Percentiles rank a stretch among this genome's conserved stretches.
phyloP scores from a whole-genome alignment of 2,888 invertebrate genomes.

The Syritta pipiens region DNA sequence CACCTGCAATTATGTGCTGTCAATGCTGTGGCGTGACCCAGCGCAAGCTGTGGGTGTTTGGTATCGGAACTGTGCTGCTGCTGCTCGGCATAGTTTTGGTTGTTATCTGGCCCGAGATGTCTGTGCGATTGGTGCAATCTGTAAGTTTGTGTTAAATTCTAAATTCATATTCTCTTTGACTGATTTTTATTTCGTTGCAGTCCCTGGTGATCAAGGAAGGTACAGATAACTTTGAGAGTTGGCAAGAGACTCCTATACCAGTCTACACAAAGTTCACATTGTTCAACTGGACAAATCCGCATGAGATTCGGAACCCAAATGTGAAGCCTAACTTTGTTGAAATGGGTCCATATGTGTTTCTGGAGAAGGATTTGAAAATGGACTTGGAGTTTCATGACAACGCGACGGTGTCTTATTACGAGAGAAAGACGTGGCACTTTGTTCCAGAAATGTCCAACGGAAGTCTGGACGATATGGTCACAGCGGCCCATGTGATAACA shows the following conservation, averaged over 20 bases:
- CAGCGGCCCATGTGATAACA: slow-evolving; percentile 88
- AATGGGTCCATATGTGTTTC: slow-evolving; percentile 83
- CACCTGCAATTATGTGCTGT: slow-evolving; percentile 73
- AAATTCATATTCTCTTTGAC: not conserved
- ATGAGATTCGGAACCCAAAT: slow-evolving; percentile 80
- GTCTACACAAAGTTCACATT: slow-evolving; percentile 88
- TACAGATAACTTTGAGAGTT: slow-evolving; percentile 85
- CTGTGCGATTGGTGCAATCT: slow-evolving; percentile 73
- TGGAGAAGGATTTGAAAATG: slow-evolving; percentile 75
- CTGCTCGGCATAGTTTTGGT: slow-evolving; percentile 74
- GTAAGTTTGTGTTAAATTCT: slow-evolving; percentile 71
- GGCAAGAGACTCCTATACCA: slow-evolving; percentile 90
- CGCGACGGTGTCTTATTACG: slow-evolving; percentile 87
- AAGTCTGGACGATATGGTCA: slow-evolving; percentile 83
- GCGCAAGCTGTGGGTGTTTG: slow-evolving; percentile 78
- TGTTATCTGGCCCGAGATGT: slow-evolving; percentile 74
- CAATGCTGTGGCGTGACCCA: slow-evolving; percentile 76
- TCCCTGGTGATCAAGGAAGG: slow-evolving; percentile 83
- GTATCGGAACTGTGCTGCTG: slow-evolving; percentile 74
- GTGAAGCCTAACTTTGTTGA: slow-evolving; percentile 83
- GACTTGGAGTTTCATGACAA: slow-evolving; percentile 85
- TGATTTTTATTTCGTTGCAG: slow-evolving; percentile 77
- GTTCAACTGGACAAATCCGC: slow-evolving; percentile 89
- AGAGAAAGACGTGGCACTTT: slow-evolving; percentile 87
- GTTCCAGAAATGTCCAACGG: slow-evolving; percentile 85